Evolutionary conservation across 2,113 vertebrate species (phyloP), one percentile per base, ranked within the genome.

Genomic region (Clarias batrachus): DNA sequence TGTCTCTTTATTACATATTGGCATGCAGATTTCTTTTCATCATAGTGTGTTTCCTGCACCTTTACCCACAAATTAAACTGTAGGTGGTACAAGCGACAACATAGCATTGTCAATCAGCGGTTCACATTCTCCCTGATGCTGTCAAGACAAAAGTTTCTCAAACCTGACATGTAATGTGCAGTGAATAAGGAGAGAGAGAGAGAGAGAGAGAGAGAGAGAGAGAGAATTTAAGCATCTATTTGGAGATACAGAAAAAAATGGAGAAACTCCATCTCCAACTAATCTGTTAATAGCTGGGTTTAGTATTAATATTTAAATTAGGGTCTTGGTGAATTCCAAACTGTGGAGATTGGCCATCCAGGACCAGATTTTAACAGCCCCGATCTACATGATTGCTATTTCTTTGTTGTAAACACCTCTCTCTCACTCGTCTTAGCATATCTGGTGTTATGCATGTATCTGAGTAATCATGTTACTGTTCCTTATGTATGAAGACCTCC

Each of bases 81-180:
- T 77, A 74, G 37, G 86, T 85, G 89, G 54, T 87, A 37, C 90
- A 92, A 93, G 81, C 92, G 93, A 93, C 94, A 93, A 92, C 91
- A n/a, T 91, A 89, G 90, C 85, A 78, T 88, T 87, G 88, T 90
- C 89, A 89, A 92, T 93, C 92, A 91, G 88, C 83, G 56, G 74
- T 66, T 30, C 80, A 71, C 84, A 48, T 87, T 93, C 87, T 87
- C 90, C 89, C 85, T 73, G 89, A 91, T 90, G 91, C 88, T 88
- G 88, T 93, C 88, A 81, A 70, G 85, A 63, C 37, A 84, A 89
- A 90, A 87, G 89, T 89, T 91, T 88, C 17, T 84, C 86, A 57
- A 92, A 93, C 89, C 89, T 84, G 70, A 41, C 88, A 86, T 89
- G 85, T 90, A 54, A 41, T 89, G 87, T 89, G 85, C 91, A 57